Base-by-base conservation (phyloP, 2,888 invertebrate genomes). In the Endomychus coccineus region DNA sequence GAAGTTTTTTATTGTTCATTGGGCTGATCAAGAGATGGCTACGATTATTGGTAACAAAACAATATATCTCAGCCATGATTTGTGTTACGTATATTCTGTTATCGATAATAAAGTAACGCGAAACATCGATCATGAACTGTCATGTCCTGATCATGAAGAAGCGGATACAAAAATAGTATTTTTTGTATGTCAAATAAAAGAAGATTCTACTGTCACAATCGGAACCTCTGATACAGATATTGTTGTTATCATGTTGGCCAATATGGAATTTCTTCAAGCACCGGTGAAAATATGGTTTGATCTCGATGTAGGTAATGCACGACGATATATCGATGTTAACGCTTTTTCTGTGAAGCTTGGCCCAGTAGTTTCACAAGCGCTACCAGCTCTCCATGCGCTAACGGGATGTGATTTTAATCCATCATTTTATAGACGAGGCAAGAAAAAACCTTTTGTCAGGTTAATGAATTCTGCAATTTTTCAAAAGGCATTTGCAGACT, bases 1-100 rank as follows among this genome's bases (percentile, higher is more conserved):
- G 2, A 43, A 48, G 12, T 56, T 56, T 42, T 36, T 56, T 1
- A 50, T 53, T 12, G 42, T 48, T 11, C 45, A 55, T 45, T 56
- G 52, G 55, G 34, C 45, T 33, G 33, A 36, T 36, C 25, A 46
- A 23, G 52, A 55, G 24, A 46, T 53, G 46, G 44, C 42, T 7
- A 3, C 45, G 15, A 38, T 49, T 40, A 48, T 54, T 17, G 50
- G 51, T 28, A 40, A 37, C 11, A 54, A 54, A 42, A 42, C 23
- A 28, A 48, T 56, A 10, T 44, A 46, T 31, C 1, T 35, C n/a
- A 48, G 25, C 24, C 36, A 37, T 27, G 43, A 48, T 24, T 24
- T 30, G 22, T 51, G 47, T 42, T 48, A 48, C 30, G 27, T 11
- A 15, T 47, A 42, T 39, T 16, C n/a, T 5, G 35, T 39, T 23